Percentiles rank a stretch among this genome's conserved stretches.
phyloP scores from a whole-genome alignment of 2,888 invertebrate species.

The Nemurella pictetii region DNA sequence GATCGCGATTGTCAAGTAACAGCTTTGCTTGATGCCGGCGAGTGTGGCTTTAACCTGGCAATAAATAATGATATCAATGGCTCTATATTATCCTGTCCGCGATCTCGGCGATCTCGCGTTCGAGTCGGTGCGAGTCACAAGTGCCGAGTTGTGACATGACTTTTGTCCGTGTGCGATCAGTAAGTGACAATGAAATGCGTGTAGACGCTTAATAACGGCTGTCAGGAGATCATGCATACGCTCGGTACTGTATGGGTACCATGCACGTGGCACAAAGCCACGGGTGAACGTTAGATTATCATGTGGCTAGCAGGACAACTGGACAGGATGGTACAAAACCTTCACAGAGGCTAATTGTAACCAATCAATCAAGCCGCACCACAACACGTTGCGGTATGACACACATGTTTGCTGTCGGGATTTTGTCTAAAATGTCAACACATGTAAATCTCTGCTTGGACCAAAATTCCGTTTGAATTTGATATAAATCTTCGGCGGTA shows the following conservation, averaged over 20 bases:
- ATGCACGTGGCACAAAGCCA: background rate
- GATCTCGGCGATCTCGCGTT: background rate
- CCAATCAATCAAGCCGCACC: background rate
- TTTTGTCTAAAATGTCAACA: conserved; percentile 15
- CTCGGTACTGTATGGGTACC: background rate
- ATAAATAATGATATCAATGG: conserved; percentile 25
- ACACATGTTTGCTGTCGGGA: conserved; percentile 4
- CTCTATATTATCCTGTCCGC: conserved; percentile 4
- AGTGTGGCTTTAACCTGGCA: background rate
- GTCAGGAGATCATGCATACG: conserved; percentile 9
- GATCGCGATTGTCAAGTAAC: background rate
- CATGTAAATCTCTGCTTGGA: conserved; percentile 4
- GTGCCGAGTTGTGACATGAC: conserved; percentile 13
- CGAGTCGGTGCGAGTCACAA: background rate
- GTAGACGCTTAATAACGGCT: conserved; percentile 20
- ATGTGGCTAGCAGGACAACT: background rate
- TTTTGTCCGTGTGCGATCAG: conserved; percentile 23
- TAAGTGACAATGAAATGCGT: conserved; percentile 28
- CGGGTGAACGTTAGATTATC: background rate
- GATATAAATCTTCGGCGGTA: background rate
- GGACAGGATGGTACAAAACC: background rate
- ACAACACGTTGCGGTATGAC: background rate
- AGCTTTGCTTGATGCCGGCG: background rate
- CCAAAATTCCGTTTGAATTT: background rate
- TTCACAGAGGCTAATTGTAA: background rate